Evolutionary conservation across 2,797 vertebrate species (phyloP).

Genomic region (Spinus pinus): DNA sequence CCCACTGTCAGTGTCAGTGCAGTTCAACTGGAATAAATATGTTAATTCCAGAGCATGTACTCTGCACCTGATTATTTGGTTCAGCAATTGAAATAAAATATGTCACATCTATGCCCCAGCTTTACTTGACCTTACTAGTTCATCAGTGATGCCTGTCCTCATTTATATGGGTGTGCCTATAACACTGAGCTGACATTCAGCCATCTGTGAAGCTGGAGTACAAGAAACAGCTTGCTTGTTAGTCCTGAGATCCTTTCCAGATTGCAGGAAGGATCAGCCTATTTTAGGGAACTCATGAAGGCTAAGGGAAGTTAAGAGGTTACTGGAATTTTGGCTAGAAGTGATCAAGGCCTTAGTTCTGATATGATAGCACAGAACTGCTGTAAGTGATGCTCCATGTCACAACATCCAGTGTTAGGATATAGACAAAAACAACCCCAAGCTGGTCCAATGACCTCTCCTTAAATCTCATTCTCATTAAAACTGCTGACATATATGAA

Average conservation of each 20-base stretch:
- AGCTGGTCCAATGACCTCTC: neutral
- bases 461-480: neutral
- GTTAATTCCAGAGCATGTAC: constrained; percentile 27
- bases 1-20: neutral
- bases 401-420: neutral
- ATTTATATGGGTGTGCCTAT: neutral
- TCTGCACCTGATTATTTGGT: constrained; percentile 34
- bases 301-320: neutral
- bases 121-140: constrained; percentile 19
- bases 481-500: neutral
- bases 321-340: neutral
- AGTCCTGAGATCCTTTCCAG: neutral
- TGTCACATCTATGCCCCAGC: neutral
- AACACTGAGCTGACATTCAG: neutral
- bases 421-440: neutral
- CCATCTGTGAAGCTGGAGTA: neutral
- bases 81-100: constrained; percentile 35
- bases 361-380: neutral
- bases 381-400: neutral
- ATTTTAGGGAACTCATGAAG: neutral
- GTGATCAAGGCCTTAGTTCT: neutral
- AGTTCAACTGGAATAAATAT: constrained; percentile 49
- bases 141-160: neutral
- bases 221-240: neutral
- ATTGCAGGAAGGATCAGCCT: neutral